Evolutionary conservation across 2,113 vertebrate genomes (phyloP).

Genomic region (pig (Sus scrofa)): T2T-Sscrofa CM000824.6:49866001-49866500

Average conservation of each 20-base stretch:
- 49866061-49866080: not conserved
- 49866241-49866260: not conserved
- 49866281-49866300: not conserved
- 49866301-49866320: not conserved
- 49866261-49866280: not conserved
- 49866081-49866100: not conserved
- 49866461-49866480: not conserved
- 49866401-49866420: not conserved
- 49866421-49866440: not conserved
- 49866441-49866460: not conserved
- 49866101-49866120: not conserved
- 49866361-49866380: not conserved
- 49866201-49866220: not conserved
- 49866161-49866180: not conserved
- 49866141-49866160: not conserved
- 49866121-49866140: not conserved
- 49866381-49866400: not conserved
- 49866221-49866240: not conserved
- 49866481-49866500: accelerated
- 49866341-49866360: too few relatives aligned
- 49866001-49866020: not conserved
- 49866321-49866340: not conserved
- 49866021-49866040: not conserved
- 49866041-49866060: not conserved
- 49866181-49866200: not conserved